Evolutionary conservation across 35 echinoderm and acorn worm genomes (phyloP).

Genomic region (Holothuria glaberrima): DNA sequence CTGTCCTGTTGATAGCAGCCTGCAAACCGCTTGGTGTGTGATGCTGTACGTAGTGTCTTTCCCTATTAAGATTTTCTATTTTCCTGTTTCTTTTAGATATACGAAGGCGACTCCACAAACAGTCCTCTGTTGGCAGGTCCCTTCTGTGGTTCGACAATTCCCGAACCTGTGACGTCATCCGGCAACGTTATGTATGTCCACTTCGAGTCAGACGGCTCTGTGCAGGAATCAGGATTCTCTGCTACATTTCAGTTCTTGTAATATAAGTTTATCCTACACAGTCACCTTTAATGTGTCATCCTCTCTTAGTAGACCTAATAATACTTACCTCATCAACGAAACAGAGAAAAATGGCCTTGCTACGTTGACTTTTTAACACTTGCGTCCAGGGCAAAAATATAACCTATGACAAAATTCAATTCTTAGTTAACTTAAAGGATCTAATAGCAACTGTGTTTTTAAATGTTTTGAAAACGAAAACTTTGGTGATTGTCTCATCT

Average conservation of each 20-base stretch:
- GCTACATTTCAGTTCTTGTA: slow-evolving; percentile 22
- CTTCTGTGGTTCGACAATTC: background rate
- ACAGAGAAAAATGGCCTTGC: background rate
- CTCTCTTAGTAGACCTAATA: background rate
- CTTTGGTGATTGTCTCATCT: no score
- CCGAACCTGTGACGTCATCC: background rate
- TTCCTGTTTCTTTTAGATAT: slow-evolving; percentile 7
- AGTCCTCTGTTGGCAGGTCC: slow-evolving; percentile 5
- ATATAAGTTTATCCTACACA: no score
- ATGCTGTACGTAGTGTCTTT: no score
- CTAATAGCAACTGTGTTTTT: no score
- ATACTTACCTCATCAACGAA: background rate
- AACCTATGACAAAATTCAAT: no score
- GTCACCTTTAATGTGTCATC: background rate
- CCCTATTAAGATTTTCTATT: no score
- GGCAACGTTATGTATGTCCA: slow-evolving; percentile 8
- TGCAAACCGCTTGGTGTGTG: no score
- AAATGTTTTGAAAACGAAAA: no score
- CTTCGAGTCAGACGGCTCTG: slow-evolving; percentile 1
- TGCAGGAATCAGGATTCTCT: background rate
- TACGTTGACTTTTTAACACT: background rate
- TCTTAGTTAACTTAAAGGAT: no score
- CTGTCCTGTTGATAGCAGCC: no score
- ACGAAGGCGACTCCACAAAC: slow-evolving; percentile 2
- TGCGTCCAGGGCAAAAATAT: no score